A percentile compares a stretch with the other conserved stretches of the same genome.
Conservation (phyloP, 2,888 invertebrate species). For the Meiosimyza platycephala region DNA sequence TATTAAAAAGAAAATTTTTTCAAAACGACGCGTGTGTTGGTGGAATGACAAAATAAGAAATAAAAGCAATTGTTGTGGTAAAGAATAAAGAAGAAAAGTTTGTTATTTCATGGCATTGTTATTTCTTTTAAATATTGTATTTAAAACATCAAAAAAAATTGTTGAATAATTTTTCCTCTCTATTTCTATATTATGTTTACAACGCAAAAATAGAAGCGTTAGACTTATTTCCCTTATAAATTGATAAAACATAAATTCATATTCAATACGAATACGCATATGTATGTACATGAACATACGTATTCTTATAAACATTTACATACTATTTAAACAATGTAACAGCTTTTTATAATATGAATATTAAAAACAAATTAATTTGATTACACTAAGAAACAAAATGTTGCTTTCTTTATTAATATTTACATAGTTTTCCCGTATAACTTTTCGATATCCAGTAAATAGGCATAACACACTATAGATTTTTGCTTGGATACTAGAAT, state of each 20-base stretch:
- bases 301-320: conserved; percentile 68
- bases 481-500: too few species aligned
- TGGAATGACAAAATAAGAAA: not conserved
- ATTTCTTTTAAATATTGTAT: conserved; percentile 14
- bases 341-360: too few species aligned
- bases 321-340: conserved; percentile 64
- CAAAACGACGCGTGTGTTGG: not conserved
- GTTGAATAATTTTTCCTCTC: not conserved
- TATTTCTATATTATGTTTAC: too few species aligned
- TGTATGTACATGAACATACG: not conserved
- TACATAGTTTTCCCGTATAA: too few species aligned
- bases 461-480: too few species aligned
- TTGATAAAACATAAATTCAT: not conserved
- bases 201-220: too few species aligned
- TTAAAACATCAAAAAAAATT: conserved; percentile 1
- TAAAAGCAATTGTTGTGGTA: conserved; percentile 10
- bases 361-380: too few species aligned
- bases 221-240: too few species aligned
- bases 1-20: conserved; percentile 69
- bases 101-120: conserved; percentile 15
- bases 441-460: too few species aligned
- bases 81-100: not conserved
- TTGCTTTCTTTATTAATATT: too few species aligned
- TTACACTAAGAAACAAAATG: too few species aligned
- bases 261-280: not conserved